Percentiles rank a stretch among this genome's conserved stretches.
phyloP scores from a whole-genome alignment of 2,888 invertebrate genomes.

The Onchidella celtica region DNA sequence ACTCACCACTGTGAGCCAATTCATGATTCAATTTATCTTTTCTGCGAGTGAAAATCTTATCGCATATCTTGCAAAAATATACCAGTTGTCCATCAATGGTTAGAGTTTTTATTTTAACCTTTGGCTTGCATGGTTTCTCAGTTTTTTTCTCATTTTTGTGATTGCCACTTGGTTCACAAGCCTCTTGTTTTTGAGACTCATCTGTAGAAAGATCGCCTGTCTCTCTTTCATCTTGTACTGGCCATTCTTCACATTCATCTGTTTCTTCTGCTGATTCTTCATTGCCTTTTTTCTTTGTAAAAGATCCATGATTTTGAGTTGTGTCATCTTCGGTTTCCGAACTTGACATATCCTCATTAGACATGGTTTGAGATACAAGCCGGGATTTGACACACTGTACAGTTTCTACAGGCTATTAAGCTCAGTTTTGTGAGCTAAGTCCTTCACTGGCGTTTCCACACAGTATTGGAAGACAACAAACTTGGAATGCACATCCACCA shows the following conservation, averaged over 20 bases:
- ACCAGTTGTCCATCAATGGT: conserved; percentile 50
- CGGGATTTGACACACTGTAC: too few relatives aligned
- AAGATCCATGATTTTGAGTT: neutral
- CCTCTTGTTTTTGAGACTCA: neutral
- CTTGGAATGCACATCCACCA: too few relatives aligned
- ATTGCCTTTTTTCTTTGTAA: neutral
- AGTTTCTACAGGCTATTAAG: too few relatives aligned
- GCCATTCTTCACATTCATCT: neutral
- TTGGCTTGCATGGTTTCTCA: conserved; percentile 35
- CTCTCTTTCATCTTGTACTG: conserved; percentile 12
- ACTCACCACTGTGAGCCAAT: conserved; percentile 46
- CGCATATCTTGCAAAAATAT: conserved; percentile 49
- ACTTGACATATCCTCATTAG: neutral
- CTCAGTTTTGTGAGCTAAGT: too few relatives aligned
- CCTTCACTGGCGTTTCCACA: too few relatives aligned
- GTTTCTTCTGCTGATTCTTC: neutral
- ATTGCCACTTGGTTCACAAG: neutral
- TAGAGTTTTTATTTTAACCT: conserved; percentile 48
- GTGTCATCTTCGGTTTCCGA: neutral
- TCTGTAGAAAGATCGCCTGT: conserved; percentile 13
- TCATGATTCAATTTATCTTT: conserved; percentile 51
- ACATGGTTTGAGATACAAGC: too few relatives aligned
- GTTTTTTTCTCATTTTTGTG: conserved; percentile 4
- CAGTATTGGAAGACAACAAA: too few relatives aligned
- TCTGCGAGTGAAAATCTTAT: conserved; percentile 47